Evolutionary conservation across 2,888 invertebrate genomes (phyloP).

Genomic region (Diplolepis rosae): DNA sequence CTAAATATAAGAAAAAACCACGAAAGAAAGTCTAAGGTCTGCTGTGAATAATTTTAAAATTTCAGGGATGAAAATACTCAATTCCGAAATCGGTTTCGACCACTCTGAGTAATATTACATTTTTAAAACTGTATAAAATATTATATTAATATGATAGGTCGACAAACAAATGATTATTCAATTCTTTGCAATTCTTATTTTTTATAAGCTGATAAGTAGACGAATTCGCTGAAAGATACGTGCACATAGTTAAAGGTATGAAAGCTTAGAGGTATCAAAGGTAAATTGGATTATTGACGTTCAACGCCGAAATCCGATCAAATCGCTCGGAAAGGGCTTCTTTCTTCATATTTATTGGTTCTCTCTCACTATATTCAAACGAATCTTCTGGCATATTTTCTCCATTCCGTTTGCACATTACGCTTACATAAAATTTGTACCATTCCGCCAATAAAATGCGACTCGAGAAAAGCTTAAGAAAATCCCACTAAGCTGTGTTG

Average conservation of each 20-base stretch:
- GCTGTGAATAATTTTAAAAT: too few species aligned
- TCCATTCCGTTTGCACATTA: conserved; percentile 6
- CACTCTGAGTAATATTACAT: too few species aligned
- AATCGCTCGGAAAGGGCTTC: conserved; percentile 63
- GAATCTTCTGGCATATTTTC: conserved; percentile 1
- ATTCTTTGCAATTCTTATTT: not conserved
- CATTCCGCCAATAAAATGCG: not conserved
- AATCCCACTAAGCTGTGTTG: not conserved
- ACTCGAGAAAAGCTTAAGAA: not conserved
- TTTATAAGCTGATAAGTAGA: not conserved
- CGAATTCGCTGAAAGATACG: conserved; percentile 52
- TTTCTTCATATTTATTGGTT: conserved; percentile 55
- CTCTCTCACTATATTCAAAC: not conserved
- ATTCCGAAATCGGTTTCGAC: too few species aligned
- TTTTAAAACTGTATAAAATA: too few species aligned
- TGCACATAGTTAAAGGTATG: conserved; percentile 33
- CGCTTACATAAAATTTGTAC: conserved; percentile 5
- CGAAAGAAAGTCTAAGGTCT: too few species aligned
- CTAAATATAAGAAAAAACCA: too few species aligned
- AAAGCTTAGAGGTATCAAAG: conserved; percentile 50
- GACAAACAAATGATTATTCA: too few species aligned
- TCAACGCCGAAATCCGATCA: conserved; percentile 63
- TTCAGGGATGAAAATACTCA: too few species aligned
- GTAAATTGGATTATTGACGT: conserved; percentile 66
- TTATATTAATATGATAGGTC: too few species aligned